Conservation (phyloP, 2,888 invertebrate species). For the Drosophila lutescens region DNA sequence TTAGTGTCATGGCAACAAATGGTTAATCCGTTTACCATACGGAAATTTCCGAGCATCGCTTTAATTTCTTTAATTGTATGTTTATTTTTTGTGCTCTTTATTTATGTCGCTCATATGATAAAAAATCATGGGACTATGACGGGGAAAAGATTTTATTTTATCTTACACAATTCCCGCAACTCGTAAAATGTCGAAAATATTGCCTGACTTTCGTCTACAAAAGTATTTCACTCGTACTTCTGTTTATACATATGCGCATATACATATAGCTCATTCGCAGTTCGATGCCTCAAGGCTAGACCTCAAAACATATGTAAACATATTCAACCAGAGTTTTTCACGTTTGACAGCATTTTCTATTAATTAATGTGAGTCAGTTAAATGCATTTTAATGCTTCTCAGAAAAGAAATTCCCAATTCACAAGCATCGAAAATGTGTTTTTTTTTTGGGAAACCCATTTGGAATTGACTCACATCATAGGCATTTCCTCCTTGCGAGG, state of each 20-base stretch:
- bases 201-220: slow-evolving; percentile 44
- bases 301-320: slow-evolving; percentile 59
- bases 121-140: slow-evolving; percentile 29
- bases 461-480: slow-evolving; percentile 53
- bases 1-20: neutral
- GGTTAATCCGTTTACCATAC: neutral
- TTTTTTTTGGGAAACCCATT: slow-evolving; percentile 35
- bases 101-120: slow-evolving; percentile 41
- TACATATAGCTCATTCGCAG: slow-evolving; percentile 37
- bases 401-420: slow-evolving; percentile 6
- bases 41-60: slow-evolving; percentile 4
- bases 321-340: slow-evolving; percentile 32
- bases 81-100: slow-evolving; percentile 13
- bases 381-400: slow-evolving; percentile 12
- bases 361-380: slow-evolving; percentile 50
- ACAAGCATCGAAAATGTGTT: slow-evolving; percentile 21
- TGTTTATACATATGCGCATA: slow-evolving; percentile 17
- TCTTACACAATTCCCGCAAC: slow-evolving; percentile 55
- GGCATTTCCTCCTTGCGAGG: slow-evolving; percentile 41
- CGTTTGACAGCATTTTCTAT: slow-evolving; percentile 27
- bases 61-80: slow-evolving; percentile 8
- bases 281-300: slow-evolving; percentile 66
- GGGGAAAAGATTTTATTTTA: slow-evolving; percentile 31
- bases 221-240: slow-evolving; percentile 38
- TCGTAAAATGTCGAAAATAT: slow-evolving; percentile 67